Base-by-base conservation (phyloP, 2,888 invertebrate genomes). In the Ochropleura plecta region DNA sequence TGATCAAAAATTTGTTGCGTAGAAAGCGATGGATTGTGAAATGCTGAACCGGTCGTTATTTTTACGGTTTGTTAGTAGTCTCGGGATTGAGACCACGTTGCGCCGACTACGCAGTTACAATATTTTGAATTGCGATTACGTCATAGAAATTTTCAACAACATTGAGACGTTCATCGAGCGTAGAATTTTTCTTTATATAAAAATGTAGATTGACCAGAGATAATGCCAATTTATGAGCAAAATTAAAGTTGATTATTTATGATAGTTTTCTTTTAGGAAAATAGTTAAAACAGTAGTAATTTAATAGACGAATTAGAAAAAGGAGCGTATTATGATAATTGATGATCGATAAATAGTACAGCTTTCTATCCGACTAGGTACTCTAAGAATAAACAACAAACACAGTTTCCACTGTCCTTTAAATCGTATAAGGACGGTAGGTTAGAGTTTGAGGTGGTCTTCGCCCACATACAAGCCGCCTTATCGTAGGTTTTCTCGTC, bases 81-180 rank as follows among this genome's bases (percentile, higher is more conserved):
- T 69, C 48, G 62, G 46, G 30, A 66, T 70, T 57, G 9, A 57
- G 70, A 76, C 42, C 67, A 53, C 53, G 65, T 20, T 63, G 73
- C 67, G 62, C 63, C 53, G 68, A 83, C 82, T 88, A 75, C 88
- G 87, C 88, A 88, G 88, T 88, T 82, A 63, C 68, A 76, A 74
- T 81, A 76, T 86, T 81, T 84, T 70, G 70, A 71, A 83, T 66
- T 18, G 53, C 51, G 55, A 49, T 85, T 81, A 83, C 87, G 80
- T 82, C 78, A 87, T 68, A 30, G 51, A 68, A 69, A 72, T 64
- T 70, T 81, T 80, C 77, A 76, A 71, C 40, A 57, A 67, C 60
- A 53, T 44, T 60, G 40, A 30, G 30, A 14, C 9, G 12, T 30
- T 42, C 16, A n/a, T 42, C 8, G 20, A n/a, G 10, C 20, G 46